phyloP scores from a whole-genome alignment of 2,797 vertebrate genomes.

The Pseudomugil gertrudae region DNA sequence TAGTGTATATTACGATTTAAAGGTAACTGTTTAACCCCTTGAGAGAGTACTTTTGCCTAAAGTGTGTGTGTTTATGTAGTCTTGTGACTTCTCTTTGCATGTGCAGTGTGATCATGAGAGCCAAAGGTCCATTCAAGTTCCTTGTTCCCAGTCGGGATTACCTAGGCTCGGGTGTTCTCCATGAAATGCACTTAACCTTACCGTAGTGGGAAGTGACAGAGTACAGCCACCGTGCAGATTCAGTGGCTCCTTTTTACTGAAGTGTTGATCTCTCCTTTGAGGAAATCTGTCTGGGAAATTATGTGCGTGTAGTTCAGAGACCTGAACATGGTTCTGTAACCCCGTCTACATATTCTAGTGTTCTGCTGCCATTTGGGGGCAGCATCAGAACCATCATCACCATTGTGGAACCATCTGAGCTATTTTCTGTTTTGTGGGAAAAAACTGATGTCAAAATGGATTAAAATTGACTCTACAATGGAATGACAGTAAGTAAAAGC shows the following conservation, averaged over 20 bases:
- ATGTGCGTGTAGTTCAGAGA: slow-evolving; percentile 37
- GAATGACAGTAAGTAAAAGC: neutral
- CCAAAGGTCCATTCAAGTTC: slow-evolving; percentile 33
- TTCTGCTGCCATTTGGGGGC: neutral
- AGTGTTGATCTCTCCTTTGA: slow-evolving; percentile 20
- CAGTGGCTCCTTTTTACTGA: slow-evolving; percentile 30
- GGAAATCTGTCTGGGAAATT: slow-evolving; percentile 25
- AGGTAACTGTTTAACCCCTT: too few relatives aligned
- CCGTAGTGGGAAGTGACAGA: slow-evolving; percentile 45
- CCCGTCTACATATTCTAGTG: neutral
- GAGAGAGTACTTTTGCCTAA: neutral
- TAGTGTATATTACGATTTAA: neutral
- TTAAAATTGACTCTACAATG: neutral
- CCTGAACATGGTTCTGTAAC: neutral
- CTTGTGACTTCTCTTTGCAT: slow-evolving; percentile 40
- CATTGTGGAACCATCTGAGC: neutral
- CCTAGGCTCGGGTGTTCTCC: slow-evolving; percentile 24
- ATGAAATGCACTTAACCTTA: slow-evolving; percentile 21
- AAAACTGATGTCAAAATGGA: neutral
- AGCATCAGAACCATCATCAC: too few relatives aligned
- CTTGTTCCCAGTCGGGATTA: slow-evolving; percentile 59
- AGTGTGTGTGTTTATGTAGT: slow-evolving; percentile 12
- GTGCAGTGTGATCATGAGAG: slow-evolving; percentile 26
- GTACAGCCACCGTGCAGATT: slow-evolving; percentile 17
- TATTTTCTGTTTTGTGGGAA: too few relatives aligned